phyloP scores from a whole-genome alignment of 2,888 invertebrate species.

The Tupiocoris notatus region DNA sequence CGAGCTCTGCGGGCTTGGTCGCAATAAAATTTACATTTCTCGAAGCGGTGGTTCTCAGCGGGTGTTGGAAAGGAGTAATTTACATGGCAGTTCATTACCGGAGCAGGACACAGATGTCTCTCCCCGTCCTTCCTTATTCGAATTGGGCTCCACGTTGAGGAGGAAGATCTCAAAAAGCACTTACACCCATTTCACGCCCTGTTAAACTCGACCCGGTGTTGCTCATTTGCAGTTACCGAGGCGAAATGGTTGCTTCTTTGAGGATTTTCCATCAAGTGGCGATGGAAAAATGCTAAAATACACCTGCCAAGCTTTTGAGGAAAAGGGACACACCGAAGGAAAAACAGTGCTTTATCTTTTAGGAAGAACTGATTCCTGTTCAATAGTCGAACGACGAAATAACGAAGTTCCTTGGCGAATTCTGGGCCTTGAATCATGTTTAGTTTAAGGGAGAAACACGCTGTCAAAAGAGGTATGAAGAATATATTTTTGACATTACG shows the following conservation, averaged over 20 bases:
- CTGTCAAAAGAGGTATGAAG: no score
- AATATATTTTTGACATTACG: no score
- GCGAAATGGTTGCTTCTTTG: slow-evolving; percentile 19
- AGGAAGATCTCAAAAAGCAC: slow-evolving; percentile 28
- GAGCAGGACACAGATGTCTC: slow-evolving; percentile 26
- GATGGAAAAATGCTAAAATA: no score
- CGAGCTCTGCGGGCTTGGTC: not conserved
- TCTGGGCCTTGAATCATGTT: no score
- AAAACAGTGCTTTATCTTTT: no score
- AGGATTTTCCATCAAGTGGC: not conserved
- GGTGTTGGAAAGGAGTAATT: slow-evolving; percentile 31
- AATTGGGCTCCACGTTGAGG: not conserved
- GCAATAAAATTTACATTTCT: slow-evolving; percentile 38
- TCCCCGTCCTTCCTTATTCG: slow-evolving; percentile 28
- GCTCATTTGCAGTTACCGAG: slow-evolving; percentile 15
- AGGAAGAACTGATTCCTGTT: no score
- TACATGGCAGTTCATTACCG: slow-evolving; percentile 38
- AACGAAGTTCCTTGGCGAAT: no score
- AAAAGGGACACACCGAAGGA: no score
- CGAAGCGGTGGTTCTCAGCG: not conserved
- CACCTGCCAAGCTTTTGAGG: no score
- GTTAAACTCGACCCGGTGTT: slow-evolving; percentile 27
- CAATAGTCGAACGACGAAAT: no score
- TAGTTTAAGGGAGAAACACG: no score
- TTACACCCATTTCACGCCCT: slow-evolving; percentile 36